A percentile compares a stretch with the other conserved stretches of the same genome.
Evolutionary conservation across 2,797 vertebrate species (phyloP).

Genomic region (Bucorvus abyssinicus): DNA sequence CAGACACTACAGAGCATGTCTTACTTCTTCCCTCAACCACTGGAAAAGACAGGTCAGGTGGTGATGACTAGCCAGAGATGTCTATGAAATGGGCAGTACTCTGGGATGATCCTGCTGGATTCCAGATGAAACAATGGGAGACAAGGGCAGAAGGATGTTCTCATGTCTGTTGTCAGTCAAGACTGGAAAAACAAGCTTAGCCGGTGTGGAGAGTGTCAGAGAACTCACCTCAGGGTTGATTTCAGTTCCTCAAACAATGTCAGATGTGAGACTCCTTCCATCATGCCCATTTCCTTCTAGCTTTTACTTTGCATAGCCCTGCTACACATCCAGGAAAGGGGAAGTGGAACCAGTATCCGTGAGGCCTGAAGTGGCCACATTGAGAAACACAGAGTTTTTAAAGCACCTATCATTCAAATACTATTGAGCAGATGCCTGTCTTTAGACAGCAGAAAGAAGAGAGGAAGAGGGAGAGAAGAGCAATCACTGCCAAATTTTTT

Average conservation of each 20-base stretch:
- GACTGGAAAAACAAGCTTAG: not conserved
- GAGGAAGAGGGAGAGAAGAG: not conserved
- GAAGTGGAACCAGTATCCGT: constrained; percentile 9
- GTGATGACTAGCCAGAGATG: not conserved
- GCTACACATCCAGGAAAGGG: not conserved
- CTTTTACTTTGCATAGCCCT: constrained; percentile 16
- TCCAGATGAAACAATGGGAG: not conserved
- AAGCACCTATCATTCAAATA: not conserved
- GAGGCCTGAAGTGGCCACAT: not conserved
- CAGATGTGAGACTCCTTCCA: not conserved
- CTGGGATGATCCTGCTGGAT: not conserved
- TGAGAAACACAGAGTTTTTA: not conserved
- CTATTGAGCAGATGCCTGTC: not conserved
- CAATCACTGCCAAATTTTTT: not conserved
- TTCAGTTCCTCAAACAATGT: constrained; percentile 27
- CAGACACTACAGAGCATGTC: not conserved
- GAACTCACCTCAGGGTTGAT: not conserved
- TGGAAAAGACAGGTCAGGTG: not conserved
- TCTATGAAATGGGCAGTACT: not conserved
- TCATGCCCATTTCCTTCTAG: not conserved
- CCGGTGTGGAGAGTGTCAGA: not conserved
- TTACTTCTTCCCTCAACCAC: not conserved
- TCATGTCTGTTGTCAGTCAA: not conserved
- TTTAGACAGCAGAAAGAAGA: not conserved
- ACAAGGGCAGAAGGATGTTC: not conserved